phyloP scores from a whole-genome alignment of 2,113 vertebrate species.

The Etia nguti region DNA sequence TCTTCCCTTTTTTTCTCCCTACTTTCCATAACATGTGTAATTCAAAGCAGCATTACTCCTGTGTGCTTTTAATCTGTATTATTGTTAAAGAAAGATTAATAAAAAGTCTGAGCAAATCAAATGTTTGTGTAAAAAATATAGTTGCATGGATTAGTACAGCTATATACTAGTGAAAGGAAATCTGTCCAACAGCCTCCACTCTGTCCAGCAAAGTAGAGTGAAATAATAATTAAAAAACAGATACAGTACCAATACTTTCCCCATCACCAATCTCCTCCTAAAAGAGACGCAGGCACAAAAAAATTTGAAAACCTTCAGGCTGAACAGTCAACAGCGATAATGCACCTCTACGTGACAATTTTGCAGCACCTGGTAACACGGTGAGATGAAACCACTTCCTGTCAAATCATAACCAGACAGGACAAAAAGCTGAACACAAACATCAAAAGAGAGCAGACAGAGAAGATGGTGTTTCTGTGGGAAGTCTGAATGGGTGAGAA shows the following conservation, averaged over 20 bases:
- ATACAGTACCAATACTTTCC: neutral
- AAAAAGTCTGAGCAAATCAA: neutral
- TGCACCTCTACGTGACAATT: neutral
- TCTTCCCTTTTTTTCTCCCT: neutral
- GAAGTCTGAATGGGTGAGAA: neutral
- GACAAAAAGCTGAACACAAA: neutral
- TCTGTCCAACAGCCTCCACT: slow-evolving; percentile 25
- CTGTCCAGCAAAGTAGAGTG: slow-evolving; percentile 55
- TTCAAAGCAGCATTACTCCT: neutral
- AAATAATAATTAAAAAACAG: neutral
- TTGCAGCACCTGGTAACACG: slow-evolving; percentile 4
- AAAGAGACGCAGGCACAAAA: slow-evolving; percentile 19
- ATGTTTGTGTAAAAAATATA: neutral
- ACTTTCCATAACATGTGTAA: neutral
- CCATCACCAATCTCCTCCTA: neutral
- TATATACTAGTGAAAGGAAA: neutral
- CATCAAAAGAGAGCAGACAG: neutral
- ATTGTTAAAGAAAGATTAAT: neutral
- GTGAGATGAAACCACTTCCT: slow-evolving; percentile 1
- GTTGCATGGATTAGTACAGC: neutral
- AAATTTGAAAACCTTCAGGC: neutral
- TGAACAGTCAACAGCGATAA: neutral
- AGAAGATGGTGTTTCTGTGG: neutral
- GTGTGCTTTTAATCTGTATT: slow-evolving; percentile 11
- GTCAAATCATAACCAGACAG: slow-evolving; percentile 2